Percentiles rank a stretch among this genome's conserved stretches.
These are phyloP conservation scores for Cephalopachus bancanus DNA, from an alignment of 2,797 vertebrate genomes.

Conservation along the genomic window DNA sequence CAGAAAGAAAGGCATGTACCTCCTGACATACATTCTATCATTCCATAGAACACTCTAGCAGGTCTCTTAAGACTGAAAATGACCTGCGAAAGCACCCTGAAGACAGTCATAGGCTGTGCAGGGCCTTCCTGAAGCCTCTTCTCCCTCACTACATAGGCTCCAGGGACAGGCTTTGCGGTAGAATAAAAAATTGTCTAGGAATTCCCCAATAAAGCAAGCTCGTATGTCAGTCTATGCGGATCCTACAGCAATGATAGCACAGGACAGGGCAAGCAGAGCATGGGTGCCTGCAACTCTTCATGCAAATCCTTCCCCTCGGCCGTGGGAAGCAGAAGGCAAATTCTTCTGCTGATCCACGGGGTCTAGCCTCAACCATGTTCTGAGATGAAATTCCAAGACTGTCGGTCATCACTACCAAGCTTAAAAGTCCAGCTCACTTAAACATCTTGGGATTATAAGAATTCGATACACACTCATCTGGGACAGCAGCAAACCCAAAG, in stretches of 20 bases:
- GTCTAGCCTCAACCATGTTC: rapidly evolving
- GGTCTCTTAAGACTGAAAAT: neutral
- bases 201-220: neutral
- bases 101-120: neutral
- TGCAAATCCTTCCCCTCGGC: neutral
- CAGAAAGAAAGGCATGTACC: neutral
- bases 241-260: neutral
- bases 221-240: no score
- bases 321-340: rapidly evolving
- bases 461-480: neutral
- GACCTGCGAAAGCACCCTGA: neutral
- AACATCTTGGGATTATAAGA: neutral
- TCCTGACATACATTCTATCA: neutral
- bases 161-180: neutral
- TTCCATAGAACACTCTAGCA: no score
- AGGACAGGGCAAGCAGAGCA: neutral
- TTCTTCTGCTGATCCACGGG: neutral
- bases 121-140: neutral
- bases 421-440: neutral
- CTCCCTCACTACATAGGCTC: rapidly evolving
- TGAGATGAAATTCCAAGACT: neutral
- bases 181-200: neutral
- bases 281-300: neutral
- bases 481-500: neutral
- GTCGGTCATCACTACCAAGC: neutral